A percentile compares a stretch with the other conserved stretches of the same genome.
Evolutionary conservation across 2,888 invertebrate species (phyloP).

Genomic region (Scaptomyza tumidula): DNA sequence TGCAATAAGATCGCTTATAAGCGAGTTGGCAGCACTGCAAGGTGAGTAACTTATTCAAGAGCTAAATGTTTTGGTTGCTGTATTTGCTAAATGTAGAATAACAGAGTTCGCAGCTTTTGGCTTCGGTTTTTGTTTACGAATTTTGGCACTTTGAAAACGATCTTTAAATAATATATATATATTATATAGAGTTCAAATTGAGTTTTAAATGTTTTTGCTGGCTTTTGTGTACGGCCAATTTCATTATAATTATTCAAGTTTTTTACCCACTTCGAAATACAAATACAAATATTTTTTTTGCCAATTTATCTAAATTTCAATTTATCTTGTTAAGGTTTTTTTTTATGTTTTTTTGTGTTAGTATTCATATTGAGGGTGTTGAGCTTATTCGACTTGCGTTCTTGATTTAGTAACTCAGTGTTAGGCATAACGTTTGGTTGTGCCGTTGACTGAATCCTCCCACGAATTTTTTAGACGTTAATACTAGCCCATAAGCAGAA

Average conservation of each 20-base stretch:
- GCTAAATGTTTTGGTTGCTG: neutral
- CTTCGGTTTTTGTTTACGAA: neutral
- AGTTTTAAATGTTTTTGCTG: constrained; percentile 1
- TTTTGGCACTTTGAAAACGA: neutral
- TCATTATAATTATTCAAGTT: neutral
- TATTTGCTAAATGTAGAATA: constrained; percentile 10
- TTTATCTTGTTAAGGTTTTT: constrained; percentile 11
- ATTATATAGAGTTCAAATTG: constrained; percentile 4
- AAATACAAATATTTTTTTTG: neutral
- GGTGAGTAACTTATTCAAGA: neutral
- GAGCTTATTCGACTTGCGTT: constrained; percentile 45
- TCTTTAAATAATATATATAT: constrained; percentile 3
- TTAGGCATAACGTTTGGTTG: constrained; percentile 48
- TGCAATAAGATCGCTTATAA: constrained; percentile 8
- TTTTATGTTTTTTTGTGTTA: neutral
- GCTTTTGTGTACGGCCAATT: neutral
- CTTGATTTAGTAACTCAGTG: constrained; percentile 61
- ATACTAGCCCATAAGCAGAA: constrained; percentile 8
- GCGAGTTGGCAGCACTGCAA: neutral
- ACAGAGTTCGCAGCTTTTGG: neutral
- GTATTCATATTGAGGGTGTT: constrained; percentile 36
- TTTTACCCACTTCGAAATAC: neutral
- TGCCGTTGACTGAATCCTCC: constrained; percentile 8
- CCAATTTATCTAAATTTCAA: constrained; percentile 3
- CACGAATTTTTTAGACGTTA: constrained; percentile 5